phyloP scores from a whole-genome alignment of 1,140 invertebrate genomes.

The Pseudachorutes palmiensis region DNA sequence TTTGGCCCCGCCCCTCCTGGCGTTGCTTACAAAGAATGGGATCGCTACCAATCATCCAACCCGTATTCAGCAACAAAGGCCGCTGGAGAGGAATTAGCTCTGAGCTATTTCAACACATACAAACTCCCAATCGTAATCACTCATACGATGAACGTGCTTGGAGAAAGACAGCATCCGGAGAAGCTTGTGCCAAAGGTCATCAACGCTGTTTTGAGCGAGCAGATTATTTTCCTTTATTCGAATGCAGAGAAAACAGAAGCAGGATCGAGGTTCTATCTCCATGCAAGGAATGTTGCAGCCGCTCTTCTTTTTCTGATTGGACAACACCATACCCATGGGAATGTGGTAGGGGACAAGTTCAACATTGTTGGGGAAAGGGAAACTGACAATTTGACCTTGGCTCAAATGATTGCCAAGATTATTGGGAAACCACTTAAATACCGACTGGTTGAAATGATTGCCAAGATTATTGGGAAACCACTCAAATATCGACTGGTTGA shows the following conservation, averaged over 20 bases:
- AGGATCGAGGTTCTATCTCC: constrained; percentile 1
- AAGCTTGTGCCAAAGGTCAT: not conserved
- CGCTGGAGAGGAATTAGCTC: not conserved
- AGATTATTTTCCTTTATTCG: not conserved
- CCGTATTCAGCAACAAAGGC: constrained; percentile 4
- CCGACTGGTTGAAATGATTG: not conserved
- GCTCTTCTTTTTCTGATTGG: not conserved
- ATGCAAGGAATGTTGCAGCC: constrained; percentile 3
- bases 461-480: constrained; percentile 2
- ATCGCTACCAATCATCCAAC: not conserved
- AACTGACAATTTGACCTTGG: not conserved
- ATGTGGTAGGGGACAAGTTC: not conserved
- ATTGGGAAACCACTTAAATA: constrained; percentile 6
- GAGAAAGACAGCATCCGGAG: constrained; percentile 7
- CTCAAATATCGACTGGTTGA: not conserved
- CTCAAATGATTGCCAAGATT: not conserved
- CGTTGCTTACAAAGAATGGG: constrained; percentile 4
- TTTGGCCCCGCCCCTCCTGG: constrained; percentile 3
- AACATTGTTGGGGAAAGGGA: not conserved
- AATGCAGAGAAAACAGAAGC: not conserved
- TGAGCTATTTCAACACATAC: not conserved
- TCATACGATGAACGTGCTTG: constrained; percentile 9
- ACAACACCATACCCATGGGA: not conserved
- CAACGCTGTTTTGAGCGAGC: not conserved
- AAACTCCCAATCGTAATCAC: not conserved